Base-by-base conservation (phyloP, 2,888 invertebrate genomes). In the Eugnorisma glareosa region DNA sequence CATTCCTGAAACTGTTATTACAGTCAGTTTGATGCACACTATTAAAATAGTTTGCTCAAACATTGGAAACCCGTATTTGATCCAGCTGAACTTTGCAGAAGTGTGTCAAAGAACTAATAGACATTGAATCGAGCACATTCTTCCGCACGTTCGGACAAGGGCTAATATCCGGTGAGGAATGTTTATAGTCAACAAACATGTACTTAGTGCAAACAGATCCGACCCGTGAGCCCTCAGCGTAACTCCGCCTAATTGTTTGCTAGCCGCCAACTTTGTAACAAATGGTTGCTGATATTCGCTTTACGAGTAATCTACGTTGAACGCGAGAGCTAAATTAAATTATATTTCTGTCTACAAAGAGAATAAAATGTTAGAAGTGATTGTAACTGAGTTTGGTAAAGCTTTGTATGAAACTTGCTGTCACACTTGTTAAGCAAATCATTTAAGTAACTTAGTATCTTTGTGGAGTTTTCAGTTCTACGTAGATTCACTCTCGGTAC, bases 151-250 rank as follows among this genome's bases (percentile, higher is more conserved):
- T 95, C 96, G 95, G 92, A 91, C 93, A 91, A 91, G 91, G 91
- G 91, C 93, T 95, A 95, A 96, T 96, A 95, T 96, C 96, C 96
- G 94, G 94, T 88, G 86, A 90, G 91, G 91, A 92, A 93, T 94
- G 94, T 94, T 93, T 94, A 93, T 93, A 92, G 92, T 90, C 90
- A 91, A 92, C 94, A 95, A 95, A 95, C 94, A 95, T 88, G 89
- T 92, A 93, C 90, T 93, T 90, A 89, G 91, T 88, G 89, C 92
- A 94, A 95, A 95, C 93, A 94, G 92, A 92, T 91, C 91, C 90
- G 85, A 89, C 87, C 88, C 89, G 86, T 88, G 88, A 89, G 91
- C 90, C 89, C 91, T 89, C 90, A 90, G 92, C 92, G 92, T 93
- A 93, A 92, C 92, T 93, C 91, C 90, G 83, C 87, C 91, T 94